Conservation (phyloP, 1,140 invertebrate genomes). For the Papilio polytes region DNA sequence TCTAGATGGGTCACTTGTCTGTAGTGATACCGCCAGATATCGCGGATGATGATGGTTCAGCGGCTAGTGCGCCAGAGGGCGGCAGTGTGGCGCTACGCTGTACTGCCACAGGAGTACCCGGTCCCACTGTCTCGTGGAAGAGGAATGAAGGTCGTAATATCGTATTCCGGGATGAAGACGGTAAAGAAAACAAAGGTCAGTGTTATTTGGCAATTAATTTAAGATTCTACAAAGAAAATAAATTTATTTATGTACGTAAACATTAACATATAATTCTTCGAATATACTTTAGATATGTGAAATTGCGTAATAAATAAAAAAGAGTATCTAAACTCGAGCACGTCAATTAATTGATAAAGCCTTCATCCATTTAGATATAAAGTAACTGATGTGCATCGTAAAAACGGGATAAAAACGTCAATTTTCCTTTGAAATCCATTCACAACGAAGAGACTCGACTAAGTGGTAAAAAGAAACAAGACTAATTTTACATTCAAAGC, state of each 20-base stretch:
- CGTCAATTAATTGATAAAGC: slow-evolving; percentile 19
- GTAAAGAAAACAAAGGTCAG: slow-evolving; percentile 87
- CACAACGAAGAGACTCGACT: slow-evolving; percentile 65
- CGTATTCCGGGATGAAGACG: slow-evolving; percentile 86
- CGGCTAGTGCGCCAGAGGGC: slow-evolving; percentile 86
- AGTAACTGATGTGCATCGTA: slow-evolving; percentile 56
- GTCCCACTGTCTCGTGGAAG: slow-evolving; percentile 91
- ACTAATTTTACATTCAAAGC: slow-evolving; percentile 82
- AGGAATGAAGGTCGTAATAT: slow-evolving; percentile 90
- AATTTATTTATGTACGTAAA: not conserved
- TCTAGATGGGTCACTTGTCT: slow-evolving; percentile 91
- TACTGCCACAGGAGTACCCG: slow-evolving; percentile 91
- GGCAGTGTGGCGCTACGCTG: slow-evolving; percentile 91
- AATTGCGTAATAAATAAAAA: not conserved
- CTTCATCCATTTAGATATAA: slow-evolving; percentile 31
- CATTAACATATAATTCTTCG: not conserved
- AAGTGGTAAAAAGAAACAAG: slow-evolving; percentile 82
- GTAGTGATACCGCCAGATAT: slow-evolving; percentile 95
- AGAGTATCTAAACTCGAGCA: not conserved
- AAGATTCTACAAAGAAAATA: not conserved
- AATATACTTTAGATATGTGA: not conserved
- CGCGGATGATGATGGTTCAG: slow-evolving; percentile 86
- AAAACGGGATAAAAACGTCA: slow-evolving; percentile 62
- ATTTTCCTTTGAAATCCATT: slow-evolving; percentile 74
- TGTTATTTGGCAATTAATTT: slow-evolving; percentile 34